phyloP scores from a whole-genome alignment of 2,888 invertebrate species.

The Polyommatus iphigenia region DNA sequence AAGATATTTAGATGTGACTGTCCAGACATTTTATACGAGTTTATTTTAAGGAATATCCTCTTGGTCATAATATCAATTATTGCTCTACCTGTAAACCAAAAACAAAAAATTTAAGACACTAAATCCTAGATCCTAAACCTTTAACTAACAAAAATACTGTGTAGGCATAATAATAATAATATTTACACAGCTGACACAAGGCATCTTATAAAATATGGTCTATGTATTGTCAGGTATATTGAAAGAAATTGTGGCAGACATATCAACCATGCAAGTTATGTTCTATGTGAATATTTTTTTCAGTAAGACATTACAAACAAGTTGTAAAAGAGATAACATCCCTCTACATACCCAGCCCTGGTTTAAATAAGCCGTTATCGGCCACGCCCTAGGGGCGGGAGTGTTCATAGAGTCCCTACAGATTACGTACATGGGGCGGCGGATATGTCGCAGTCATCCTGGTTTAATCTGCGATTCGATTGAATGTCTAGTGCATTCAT shows the following conservation, averaged over 20 bases:
- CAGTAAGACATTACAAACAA: too few relatives aligned
- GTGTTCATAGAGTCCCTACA: too few relatives aligned
- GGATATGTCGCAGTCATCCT: too few relatives aligned
- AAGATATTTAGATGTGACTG: slow-evolving; percentile 42
- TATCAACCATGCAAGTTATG: neutral
- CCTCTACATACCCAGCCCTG: too few relatives aligned
- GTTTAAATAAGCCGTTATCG: too few relatives aligned
- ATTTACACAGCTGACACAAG: neutral
- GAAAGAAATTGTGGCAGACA: neutral
- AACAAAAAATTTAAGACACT: slow-evolving; percentile 33
- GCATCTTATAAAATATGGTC: neutral
- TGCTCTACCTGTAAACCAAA: slow-evolving; percentile 62
- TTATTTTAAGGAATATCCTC: slow-evolving; percentile 53
- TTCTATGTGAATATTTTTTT: neutral
- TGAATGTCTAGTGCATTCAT: too few relatives aligned
- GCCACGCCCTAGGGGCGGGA: too few relatives aligned
- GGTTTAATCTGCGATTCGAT: too few relatives aligned
- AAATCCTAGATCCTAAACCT: neutral
- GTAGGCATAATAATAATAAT: neutral
- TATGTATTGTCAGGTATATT: too few relatives aligned
- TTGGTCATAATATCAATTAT: slow-evolving; percentile 42
- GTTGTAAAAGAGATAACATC: too few relatives aligned
- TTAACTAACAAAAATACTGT: neutral
- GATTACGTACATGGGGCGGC: too few relatives aligned
- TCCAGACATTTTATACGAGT: slow-evolving; percentile 46